Evolutionary conservation across 2,113 vertebrate species (phyloP), one percentile per base, ranked within the genome.

Genomic region (Ochotona princeps): DNA sequence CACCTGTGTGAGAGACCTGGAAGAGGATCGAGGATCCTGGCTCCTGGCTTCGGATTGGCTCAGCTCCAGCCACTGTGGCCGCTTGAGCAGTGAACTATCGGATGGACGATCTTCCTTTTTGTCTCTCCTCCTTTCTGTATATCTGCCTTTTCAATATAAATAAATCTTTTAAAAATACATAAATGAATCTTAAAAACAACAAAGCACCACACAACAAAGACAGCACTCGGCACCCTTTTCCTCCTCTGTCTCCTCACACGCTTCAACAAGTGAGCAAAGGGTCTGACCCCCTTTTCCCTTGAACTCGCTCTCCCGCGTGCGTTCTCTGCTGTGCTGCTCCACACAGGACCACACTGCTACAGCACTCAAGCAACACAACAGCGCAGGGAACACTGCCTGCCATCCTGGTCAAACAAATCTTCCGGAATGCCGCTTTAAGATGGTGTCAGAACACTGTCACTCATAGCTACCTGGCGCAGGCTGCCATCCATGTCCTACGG

Each of bases 211-310:
- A 44, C 38, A 44, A 44, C 38, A 44, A 44, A 44, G 38, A 44
- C 38, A 44, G 38, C 6, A 44, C 38, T 44, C 38, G 38, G 38
- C 38, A 44, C 38, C 38, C 38, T 6, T 44, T 44, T 44, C 38
- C 38, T 44, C 38, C 63, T 94, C 25, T 83, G 81, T 66, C 44
- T 92, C 35, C 49, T 83, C 67, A 85, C 81, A 86, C 61, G 76
- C 47, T 32, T 66, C n/a, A 49, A 28, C 8, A 38, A 88, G 65
- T 38, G 60, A 8, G 18, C 61, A 30, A 83, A 74, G 4, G 79
- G 11, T 65, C 66, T 92, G 28, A 44, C 67, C 23, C 74, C 54
- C 70, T 85, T 11, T 85, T 11, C 80, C 60, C 12, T 89, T 14
- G 88, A 85, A 85, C 20, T 4, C 54, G 17, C 23, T 87, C 76